Evolutionary conservation across 2,888 invertebrate species (phyloP).

Genomic region (Phlogophora meticulosa): DNA sequence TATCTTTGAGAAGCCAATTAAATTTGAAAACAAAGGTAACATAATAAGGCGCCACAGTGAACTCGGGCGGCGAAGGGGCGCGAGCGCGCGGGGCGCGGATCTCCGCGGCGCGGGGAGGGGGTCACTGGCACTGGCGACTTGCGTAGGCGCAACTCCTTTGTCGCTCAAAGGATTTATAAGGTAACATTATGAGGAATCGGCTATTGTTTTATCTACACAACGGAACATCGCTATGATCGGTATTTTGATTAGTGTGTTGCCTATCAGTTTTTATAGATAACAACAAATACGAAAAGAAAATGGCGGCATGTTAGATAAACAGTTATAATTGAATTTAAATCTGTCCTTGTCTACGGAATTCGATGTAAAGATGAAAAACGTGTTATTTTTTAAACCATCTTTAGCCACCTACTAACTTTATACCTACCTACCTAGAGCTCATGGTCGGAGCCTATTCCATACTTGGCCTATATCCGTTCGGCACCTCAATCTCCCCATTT

Average conservation of each 20-base stretch:
- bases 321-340: conserved; percentile 6
- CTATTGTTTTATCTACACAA: conserved; percentile 67
- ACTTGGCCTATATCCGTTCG: conserved; percentile 75
- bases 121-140: conserved; percentile 77
- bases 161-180: conserved; percentile 83
- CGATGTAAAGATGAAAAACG: background rate
- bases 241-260: conserved; percentile 59
- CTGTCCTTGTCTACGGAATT: background rate
- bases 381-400: background rate
- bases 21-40: conserved; percentile 91
- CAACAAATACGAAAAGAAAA: conserved; percentile 47
- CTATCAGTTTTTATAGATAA: conserved; percentile 49
- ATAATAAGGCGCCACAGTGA: conserved; percentile 89
- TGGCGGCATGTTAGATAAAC: conserved; percentile 32
- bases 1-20: conserved; percentile 91
- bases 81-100: conserved; percentile 56
- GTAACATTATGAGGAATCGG: conserved; percentile 75
- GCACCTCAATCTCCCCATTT: conserved; percentile 83
- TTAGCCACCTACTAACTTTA: background rate
- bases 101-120: conserved; percentile 69
- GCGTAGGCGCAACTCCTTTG: conserved; percentile 88
- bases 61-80: conserved; percentile 66
- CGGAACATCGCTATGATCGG: conserved; percentile 53
- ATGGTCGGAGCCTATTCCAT: conserved; percentile 73
- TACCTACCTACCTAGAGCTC: too few relatives aligned